Evolutionary conservation across 1,140 invertebrate species (phyloP).

Genomic region (Penaeus japonicus): DNA sequence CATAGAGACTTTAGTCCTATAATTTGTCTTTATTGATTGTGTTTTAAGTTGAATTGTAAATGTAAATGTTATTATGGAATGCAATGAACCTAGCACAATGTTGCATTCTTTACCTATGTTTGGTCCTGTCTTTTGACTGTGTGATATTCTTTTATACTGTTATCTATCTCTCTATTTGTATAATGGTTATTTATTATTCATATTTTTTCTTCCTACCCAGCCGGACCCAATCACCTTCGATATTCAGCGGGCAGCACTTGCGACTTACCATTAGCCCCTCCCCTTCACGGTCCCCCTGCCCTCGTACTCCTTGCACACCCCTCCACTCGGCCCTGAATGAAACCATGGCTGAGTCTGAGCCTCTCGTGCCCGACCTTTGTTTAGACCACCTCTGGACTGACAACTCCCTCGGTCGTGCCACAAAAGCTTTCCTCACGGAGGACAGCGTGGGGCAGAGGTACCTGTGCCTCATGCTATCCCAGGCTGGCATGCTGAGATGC

Average conservation of each 20-base stretch:
- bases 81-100: too few relatives aligned
- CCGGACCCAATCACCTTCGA: constrained; percentile 37
- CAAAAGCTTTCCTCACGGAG: constrained; percentile 80
- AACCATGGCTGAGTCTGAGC: constrained; percentile 68
- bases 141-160: too few relatives aligned
- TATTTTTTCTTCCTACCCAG: constrained; percentile 61
- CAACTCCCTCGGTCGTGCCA: constrained; percentile 69
- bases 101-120: too few relatives aligned
- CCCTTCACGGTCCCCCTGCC: constrained; percentile 59
- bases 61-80: too few relatives aligned
- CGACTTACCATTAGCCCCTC: constrained; percentile 57
- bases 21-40: too few relatives aligned
- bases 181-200: background rate
- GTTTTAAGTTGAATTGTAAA: too few relatives aligned
- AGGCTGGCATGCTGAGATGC: constrained; percentile 74
- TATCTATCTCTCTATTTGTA: too few relatives aligned
- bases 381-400: constrained; percentile 90
- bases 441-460: constrained; percentile 86
- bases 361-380: constrained; percentile 83
- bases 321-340: constrained; percentile 45
- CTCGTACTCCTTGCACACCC: constrained; percentile 58
- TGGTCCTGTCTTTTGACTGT: too few relatives aligned
- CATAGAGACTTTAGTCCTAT: too few relatives aligned
- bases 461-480: constrained; percentile 80
- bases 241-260: constrained; percentile 60